Base-by-base conservation (phyloP, 2,888 invertebrate genomes). In the Brachyptera risi region DNA sequence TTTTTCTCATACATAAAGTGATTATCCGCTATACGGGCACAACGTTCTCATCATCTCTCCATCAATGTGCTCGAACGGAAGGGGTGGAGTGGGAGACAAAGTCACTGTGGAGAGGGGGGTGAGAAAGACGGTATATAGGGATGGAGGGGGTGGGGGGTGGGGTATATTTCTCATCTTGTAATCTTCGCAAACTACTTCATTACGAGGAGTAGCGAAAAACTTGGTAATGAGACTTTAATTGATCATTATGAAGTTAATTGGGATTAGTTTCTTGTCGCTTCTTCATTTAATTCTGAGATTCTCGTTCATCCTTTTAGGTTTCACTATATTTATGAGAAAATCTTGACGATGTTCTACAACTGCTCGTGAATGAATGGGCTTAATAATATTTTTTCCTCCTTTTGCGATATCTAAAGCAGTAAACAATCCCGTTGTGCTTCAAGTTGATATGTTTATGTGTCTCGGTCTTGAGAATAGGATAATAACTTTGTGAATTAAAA, bases 201-300 rank as follows among this genome's bases (percentile, higher is more conserved):
- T 59, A 59, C 49, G 26, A 7, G 50, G 47, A 17, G 42, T 23
- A 5, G 19, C 35, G 23, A 59, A 59, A 59, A 49, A 21, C 50
- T 49, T 51, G 21, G 37, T 59, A 59, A 59, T 44, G 59, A 50
- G 59, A 40, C 51, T 50, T 50, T 49, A 59, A 59, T 59, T 59
- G 59, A 42, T 59, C 47, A 26, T 59, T 59, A 59, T 15, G 50
- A 44, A 38, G 59, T 59, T 59, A 49, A 59, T 59, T 59, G 59
- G 37, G 40, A 59, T 59, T 59, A 54, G 54, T 54, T 35, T 54
- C 54, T 54, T 35, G 54, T 35, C 54, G 54, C 54, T 54, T n/a
- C n/a, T n/a, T n/a, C n/a, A n/a, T n/a, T n/a, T n/a, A n/a, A n/a
- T n/a, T n/a, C n/a, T n/a, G n/a, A n/a, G n/a, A n/a, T n/a, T n/a